Evolutionary conservation across 92 coral and sea anemone genomes (phyloP).

Genomic region (Isaurus tuberculatus): DNA sequence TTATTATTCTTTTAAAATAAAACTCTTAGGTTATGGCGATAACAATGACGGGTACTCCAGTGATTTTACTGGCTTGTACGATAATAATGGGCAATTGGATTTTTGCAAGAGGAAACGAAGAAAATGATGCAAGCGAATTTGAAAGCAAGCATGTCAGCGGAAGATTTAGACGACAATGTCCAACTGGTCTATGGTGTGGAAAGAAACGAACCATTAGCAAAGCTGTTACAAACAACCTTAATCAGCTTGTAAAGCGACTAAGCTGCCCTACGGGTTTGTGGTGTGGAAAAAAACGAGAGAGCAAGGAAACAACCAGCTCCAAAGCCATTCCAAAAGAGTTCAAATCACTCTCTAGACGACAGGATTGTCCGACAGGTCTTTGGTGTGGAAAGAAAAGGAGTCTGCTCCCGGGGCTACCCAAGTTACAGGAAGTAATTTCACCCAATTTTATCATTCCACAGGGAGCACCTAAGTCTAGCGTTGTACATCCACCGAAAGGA

Average conservation of each 20-base stretch:
- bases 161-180: constrained; percentile 57
- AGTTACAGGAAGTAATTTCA: background rate
- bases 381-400: constrained; percentile 86
- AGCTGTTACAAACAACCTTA: background rate
- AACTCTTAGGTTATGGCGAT: background rate
- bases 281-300: constrained; percentile 35
- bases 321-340: constrained; percentile 12
- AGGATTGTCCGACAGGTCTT: constrained; percentile 78
- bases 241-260: constrained; percentile 21
- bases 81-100: background rate
- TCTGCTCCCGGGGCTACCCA: constrained; percentile 12
- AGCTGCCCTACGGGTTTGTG: constrained; percentile 34
- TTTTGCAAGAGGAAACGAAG: background rate
- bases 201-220: constrained; percentile 63
- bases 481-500: too few species aligned
- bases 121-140: background rate
- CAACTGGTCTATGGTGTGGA: constrained; percentile 92
- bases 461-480: background rate
- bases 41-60: background rate
- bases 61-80: background rate
- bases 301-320: background rate
- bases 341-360: constrained; percentile 5
- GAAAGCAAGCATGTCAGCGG: background rate
- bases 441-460: background rate
- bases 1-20: background rate